Percentiles rank a stretch among this genome's conserved stretches.
phyloP scores from a whole-genome alignment of 2,888 invertebrate species.

The Drosophila kuntzei region DNA sequence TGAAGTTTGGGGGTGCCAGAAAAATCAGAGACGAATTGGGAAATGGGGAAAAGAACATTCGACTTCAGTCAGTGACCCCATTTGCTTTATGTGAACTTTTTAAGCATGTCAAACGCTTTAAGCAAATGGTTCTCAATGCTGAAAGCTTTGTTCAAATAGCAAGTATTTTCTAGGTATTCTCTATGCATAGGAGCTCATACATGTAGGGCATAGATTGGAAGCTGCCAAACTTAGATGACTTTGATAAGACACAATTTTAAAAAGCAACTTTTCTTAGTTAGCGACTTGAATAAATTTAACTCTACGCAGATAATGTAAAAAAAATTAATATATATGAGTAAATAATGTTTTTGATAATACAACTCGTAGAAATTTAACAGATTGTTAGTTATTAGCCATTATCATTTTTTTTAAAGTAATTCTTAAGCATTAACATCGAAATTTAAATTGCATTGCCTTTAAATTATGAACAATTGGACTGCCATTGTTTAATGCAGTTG shows the following conservation, averaged over 20 bases:
- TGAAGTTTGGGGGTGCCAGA: not conserved
- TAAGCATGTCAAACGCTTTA: slow-evolving; percentile 5
- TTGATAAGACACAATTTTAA: not conserved
- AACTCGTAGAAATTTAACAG: no score
- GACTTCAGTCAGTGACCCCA: slow-evolving; percentile 15
- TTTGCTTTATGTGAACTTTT: not conserved
- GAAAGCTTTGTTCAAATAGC: slow-evolving; percentile 16
- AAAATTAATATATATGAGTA: not conserved
- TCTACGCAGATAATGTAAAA: not conserved
- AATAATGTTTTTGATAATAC: not conserved
- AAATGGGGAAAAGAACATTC: not conserved
- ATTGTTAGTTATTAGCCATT: no score
- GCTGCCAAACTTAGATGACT: not conserved
- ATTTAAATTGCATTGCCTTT: not conserved
- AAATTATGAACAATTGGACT: slow-evolving; percentile 9
- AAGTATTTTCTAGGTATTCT: slow-evolving; percentile 15
- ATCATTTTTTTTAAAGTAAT: no score
- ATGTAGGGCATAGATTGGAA: not conserved
- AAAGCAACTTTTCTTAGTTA: not conserved
- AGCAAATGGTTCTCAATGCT: slow-evolving; percentile 6
- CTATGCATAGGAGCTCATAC: not conserved
- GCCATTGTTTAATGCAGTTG: slow-evolving; percentile 22
- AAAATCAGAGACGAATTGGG: not conserved
- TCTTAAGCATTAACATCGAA: no score
- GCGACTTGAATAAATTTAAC: not conserved